Percentiles rank a stretch among this genome's conserved stretches.
Evolutionary conservation across 2,113 vertebrate genomes (phyloP).

Genomic region (Athene cunicularia): DNA sequence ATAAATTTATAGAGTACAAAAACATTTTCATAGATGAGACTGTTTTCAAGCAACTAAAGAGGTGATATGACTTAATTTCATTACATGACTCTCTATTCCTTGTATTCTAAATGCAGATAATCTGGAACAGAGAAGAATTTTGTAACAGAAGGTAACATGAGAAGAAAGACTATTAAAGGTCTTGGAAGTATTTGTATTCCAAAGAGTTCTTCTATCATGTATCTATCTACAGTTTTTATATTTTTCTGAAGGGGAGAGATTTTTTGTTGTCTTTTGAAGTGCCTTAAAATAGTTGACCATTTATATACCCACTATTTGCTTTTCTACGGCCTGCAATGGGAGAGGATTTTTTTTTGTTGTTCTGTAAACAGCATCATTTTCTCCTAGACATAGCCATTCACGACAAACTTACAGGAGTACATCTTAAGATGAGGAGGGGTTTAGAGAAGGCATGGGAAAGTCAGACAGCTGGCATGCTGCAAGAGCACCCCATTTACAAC

Average conservation of each 20-base stretch:
- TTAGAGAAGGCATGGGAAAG: not conserved
- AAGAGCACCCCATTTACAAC: not conserved
- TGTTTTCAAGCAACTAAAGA: not conserved
- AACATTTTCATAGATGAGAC: not conserved
- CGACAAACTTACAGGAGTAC: not conserved
- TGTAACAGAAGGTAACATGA: not conserved
- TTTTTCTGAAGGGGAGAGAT: not conserved
- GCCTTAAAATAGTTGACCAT: not conserved
- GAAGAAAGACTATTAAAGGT: not conserved
- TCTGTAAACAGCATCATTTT: not conserved
- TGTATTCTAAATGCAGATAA: not conserved
- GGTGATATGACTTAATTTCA: not conserved
- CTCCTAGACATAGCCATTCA: not conserved
- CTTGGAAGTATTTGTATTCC: not conserved
- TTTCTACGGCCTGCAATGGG: not conserved
- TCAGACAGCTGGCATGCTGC: not conserved
- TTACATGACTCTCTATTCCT: not conserved
- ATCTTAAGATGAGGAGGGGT: not conserved
- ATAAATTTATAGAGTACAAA: not conserved
- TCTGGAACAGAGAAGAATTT: not conserved
- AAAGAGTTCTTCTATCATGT: not conserved
- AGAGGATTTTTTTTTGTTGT: not conserved
- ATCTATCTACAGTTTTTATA: not conserved
- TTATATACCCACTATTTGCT: not conserved
- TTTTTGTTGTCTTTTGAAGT: not conserved